These are phyloP conservation scores for Spodoptera frugiperda DNA, from an alignment of 1,140 invertebrate species.

Conservation along the genomic window DNA sequence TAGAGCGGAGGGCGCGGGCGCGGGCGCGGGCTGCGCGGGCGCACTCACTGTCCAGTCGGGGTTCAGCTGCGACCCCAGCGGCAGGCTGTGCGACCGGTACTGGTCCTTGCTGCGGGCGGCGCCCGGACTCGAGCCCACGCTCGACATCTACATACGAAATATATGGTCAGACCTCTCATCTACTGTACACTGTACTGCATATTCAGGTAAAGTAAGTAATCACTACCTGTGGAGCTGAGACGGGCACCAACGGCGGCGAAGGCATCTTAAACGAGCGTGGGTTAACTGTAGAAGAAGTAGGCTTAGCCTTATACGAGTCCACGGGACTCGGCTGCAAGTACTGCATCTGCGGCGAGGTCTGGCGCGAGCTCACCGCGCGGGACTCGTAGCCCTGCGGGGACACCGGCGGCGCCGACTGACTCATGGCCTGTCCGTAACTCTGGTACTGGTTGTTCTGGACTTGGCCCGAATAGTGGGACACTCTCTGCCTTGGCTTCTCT, in stretches of 20 bases:
- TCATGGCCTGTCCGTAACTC: constrained; percentile 62
- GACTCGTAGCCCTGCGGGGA: constrained; percentile 58
- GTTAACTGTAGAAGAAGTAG: constrained; percentile 52
- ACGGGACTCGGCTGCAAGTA: constrained; percentile 70
- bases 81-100: constrained; percentile 87
- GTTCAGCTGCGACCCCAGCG: constrained; percentile 84
- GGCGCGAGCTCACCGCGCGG: constrained; percentile 54
- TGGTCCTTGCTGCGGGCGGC: constrained; percentile 78
- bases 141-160: constrained; percentile 37
- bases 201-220: neutral
- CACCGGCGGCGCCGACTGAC: constrained; percentile 46
- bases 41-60: constrained; percentile 73
- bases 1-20: constrained; percentile 48
- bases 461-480: constrained; percentile 65
- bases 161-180: neutral
- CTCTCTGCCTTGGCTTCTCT: constrained; percentile 73
- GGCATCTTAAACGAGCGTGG: constrained; percentile 78
- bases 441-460: constrained; percentile 70
- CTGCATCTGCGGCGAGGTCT: constrained; percentile 65
- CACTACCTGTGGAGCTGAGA: constrained; percentile 68
- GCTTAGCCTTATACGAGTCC: constrained; percentile 69
- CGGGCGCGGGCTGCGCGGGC: constrained; percentile 55
- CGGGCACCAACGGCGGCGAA: constrained; percentile 71
- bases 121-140: constrained; percentile 36
- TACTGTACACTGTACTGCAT: neutral